These are phyloP conservation scores for Apodemus speciosus DNA, from an alignment of 2,113 vertebrate genomes.

Conservation along the genomic window DNA sequence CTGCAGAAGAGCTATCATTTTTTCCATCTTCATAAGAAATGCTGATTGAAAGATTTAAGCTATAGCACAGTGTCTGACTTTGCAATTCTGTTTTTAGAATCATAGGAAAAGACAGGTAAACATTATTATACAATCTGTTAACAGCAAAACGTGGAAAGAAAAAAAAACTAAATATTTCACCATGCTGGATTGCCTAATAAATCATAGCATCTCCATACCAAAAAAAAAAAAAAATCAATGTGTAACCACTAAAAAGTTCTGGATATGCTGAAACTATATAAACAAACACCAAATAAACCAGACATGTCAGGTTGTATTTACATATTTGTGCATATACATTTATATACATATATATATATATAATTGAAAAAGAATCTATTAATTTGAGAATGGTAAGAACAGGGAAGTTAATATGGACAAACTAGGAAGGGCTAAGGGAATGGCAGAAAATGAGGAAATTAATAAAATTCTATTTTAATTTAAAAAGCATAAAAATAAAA, in stretches of 20 bases:
- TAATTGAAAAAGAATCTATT: background rate
- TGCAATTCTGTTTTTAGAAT: constrained; percentile 46
- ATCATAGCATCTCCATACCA: background rate
- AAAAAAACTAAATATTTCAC: background rate
- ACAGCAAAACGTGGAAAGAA: background rate
- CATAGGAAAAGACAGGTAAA: constrained; percentile 39
- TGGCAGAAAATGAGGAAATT: background rate
- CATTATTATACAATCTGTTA: constrained; percentile 35
- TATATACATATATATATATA: background rate
- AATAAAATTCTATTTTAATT: background rate
- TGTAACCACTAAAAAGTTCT: background rate
- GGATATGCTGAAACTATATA: background rate
- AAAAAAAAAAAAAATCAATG: background rate
- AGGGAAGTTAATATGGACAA: no score
- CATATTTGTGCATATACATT: background rate
- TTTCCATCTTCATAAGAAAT: constrained; percentile 58
- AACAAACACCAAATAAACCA: background rate
- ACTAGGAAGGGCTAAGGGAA: background rate
- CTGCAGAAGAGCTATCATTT: constrained; percentile 62
- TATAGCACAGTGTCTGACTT: background rate
- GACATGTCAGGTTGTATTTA: background rate
- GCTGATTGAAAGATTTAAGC: constrained; percentile 46
- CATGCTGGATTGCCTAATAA: background rate
- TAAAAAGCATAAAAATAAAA: background rate
- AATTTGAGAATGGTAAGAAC: background rate